Evolutionary conservation across 1,140 invertebrate species (phyloP), one percentile per base, ranked within the genome.

Genomic region (Mamestra configurata): DNA sequence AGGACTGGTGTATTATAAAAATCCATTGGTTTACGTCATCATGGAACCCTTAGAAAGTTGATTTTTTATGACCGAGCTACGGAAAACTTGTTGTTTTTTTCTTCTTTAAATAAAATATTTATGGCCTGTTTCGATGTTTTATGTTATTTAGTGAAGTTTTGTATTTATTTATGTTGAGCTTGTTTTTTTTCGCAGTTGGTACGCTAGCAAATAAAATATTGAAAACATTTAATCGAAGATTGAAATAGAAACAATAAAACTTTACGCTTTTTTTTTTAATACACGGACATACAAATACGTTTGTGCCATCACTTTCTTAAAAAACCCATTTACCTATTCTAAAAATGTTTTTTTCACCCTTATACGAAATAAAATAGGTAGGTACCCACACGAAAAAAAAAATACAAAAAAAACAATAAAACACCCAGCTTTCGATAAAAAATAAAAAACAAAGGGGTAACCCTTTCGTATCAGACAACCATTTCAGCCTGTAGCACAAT

Each of bases 1-100:
- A 72, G 72, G 73, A 77, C 78, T 79, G 43, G 27, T 80, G 66
- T 71, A 31, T 80, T 77, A 80, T 43, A 80, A 75, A 70, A 77
- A 77, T 59, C 37, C 64, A 79, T 79, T 61, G 68, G 68, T 61
- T 79, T 79, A 64, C 51, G 40, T 79, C 66, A 43, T 70, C 61
- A 40, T 31, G 35, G 18, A 20, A 72, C 22, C 73, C 24, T 18
- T 61, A 13, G 72, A 46, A 76, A 76, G 55, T 76, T 61, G 72
- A 76, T 37, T 76, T 72, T 76, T 61, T 76, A 76, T 46, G n/a
- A 35, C 55, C 35, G 4, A 18, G 5, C 8, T 43, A 31, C 10
- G 20, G 0, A 27, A 59, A 59, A 59, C 46, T 37, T 46, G 37
- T 71, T 70, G 2, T 10, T 46, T 71, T 72, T 73, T 70, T 24